Base-by-base conservation (phyloP, 92 coral and sea anemone species). In the Anthopleura xanthogrammica region DNA sequence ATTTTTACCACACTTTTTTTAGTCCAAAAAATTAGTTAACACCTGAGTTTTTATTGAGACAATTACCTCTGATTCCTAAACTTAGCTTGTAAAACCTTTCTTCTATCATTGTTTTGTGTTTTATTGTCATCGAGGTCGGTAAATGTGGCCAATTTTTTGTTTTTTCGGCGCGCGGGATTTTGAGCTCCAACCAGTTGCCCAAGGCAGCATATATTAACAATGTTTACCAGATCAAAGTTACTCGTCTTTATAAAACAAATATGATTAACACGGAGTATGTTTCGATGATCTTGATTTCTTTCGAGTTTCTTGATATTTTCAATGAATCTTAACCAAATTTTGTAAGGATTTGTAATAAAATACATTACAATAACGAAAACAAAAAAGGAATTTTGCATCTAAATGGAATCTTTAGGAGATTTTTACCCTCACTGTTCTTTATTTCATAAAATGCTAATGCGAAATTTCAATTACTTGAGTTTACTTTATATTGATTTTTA, bases 191-290 rank as follows among this genome's bases (percentile, higher is more conserved):
- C 36, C 41, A 23, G 42, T 23, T n/a, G 52, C 60, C 40, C 60
- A 62, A 66, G 60, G 77, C 72, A 52, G 20, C 41, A 16, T 23
- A 62, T 62, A 62, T 23, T 62, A 48, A 81, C 46, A 68, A 16
- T 81, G 84, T 81, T 81, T 81, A 68, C 77, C 17, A 46, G 84
- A 41, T 43, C 48, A 81, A 81, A 55, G 77, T 80, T 50, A 81
- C 40, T 81, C 84, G 23, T 50, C 71, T 42, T 41, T 39, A 54
- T 11, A 70, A 81, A 81, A 81, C 66, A 68, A 81, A 81, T 81
- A 81, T 52, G 64, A 23, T 81, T 68, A 68, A 68, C 41, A 29
- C 14, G 12, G 42, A 68, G 36, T 68, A 29, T 8, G 7, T 68
- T 36, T 68, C 74, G 70, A 68, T n/a, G 40, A 29, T 10, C 41